Evolutionary conservation across 2,113 vertebrate species (phyloP).

Genomic region (Noctilio leporinus): DNA sequence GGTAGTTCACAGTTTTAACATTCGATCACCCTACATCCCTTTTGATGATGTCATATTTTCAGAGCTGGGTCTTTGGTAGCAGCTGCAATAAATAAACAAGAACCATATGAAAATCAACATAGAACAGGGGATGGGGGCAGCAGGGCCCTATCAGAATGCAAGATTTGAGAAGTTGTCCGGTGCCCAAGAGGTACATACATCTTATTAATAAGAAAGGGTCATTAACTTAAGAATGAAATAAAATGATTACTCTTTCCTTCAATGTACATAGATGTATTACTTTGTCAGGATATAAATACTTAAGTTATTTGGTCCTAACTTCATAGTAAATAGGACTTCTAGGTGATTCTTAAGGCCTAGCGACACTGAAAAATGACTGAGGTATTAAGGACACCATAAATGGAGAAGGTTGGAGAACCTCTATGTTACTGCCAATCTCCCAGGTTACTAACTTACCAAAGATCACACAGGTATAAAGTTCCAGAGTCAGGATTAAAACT

Average conservation of each 20-base stretch:
- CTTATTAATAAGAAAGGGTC: not conserved
- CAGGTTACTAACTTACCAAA: not conserved
- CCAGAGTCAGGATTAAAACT: not conserved
- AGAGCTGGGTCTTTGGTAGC: not conserved
- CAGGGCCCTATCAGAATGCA: not conserved
- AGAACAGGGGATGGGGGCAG: not conserved
- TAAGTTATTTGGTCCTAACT: not conserved
- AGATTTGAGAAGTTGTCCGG: not conserved
- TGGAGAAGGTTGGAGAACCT: not conserved
- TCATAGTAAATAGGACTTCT: not conserved
- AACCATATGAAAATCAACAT: slow-evolving; percentile 22
- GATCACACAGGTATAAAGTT: not conserved
- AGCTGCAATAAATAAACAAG: slow-evolving; percentile 28
- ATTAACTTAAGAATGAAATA: not conserved
- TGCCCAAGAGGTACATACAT: not conserved
- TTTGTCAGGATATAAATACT: not conserved
- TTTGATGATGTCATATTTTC: not conserved
- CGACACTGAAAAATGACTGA: not conserved
- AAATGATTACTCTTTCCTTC: slow-evolving; percentile 17
- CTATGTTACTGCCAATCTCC: not conserved
- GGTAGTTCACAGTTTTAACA: slow-evolving; percentile 1
- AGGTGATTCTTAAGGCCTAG: not conserved
- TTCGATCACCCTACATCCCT: slow-evolving; percentile 10
- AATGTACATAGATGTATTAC: not conserved
- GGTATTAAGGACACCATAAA: not conserved